Conservation (phyloP, 2,797 vertebrate genomes). For the Lophotriccus pileatus region DNA sequence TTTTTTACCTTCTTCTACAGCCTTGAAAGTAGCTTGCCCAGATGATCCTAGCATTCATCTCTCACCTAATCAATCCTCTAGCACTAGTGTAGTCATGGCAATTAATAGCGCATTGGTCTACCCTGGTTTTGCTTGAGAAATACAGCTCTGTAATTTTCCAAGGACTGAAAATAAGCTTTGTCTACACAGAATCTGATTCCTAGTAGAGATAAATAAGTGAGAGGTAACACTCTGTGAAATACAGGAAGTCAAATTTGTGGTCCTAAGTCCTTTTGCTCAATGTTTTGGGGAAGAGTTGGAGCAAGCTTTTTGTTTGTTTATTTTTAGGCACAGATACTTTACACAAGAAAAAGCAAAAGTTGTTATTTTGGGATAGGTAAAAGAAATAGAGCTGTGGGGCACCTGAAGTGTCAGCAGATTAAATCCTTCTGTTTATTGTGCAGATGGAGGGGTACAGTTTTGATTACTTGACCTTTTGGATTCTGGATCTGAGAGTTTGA, state of each 20-base stretch:
- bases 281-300: not conserved
- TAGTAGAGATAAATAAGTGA: not conserved
- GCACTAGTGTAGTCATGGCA: not conserved
- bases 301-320: not conserved
- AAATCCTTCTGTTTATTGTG: constrained; percentile 28
- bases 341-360: not conserved
- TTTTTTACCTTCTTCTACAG: not conserved
- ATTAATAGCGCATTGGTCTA: not conserved
- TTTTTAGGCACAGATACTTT: not conserved
- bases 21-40: not conserved
- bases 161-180: not conserved
- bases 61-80: constrained; percentile 9
- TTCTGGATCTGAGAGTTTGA: constrained; percentile 3
- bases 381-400: not conserved
- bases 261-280: not conserved
- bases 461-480: constrained; percentile 18
- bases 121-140: not conserved
- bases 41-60: not conserved
- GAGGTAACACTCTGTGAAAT: not conserved
- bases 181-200: not conserved
- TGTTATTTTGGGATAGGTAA: not conserved
- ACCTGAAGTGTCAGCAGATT: not conserved
- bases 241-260: not conserved
- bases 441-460: constrained; percentile 18
- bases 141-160: not conserved